Base-by-base conservation (phyloP, 23 tunicate species). In the Halocynthia roretzi region DNA sequence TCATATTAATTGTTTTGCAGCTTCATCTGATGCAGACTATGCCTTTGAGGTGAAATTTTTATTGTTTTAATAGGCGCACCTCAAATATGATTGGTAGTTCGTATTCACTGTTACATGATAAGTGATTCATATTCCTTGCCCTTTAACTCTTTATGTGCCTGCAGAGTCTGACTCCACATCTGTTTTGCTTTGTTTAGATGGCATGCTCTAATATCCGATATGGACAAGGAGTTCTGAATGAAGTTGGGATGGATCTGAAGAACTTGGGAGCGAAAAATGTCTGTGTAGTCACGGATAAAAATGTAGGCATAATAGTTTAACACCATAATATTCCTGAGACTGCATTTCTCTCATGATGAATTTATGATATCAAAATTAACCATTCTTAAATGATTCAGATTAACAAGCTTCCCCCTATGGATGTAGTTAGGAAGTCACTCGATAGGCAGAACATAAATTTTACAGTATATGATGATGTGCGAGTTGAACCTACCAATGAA, bases 181-280 rank as follows among this genome's bases (percentile, higher is more conserved):
- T 31, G 44, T 4, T 31, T 31, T 31, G 44, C 44, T 31, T 31
- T 31, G 44, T 83, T n/a, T 44, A 94, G 88, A 94, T 94, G 99
- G 95, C 95, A 31, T 84, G 89, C 69, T 94, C 99, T 5, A 94
- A 94, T 67, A 94, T 94, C 7, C 67, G 99, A 52, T 94, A 80
- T 77, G 99, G 99, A 10, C 81, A 10, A 49, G 99, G 99, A 14
- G 96, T 90, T 56, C 56, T 85, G 22, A 77, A 78, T 51, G 99
- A 94, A 72, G 88, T 94, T 44, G 99, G 99, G 62, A 76, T 80
- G 57, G 99, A 94, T 77, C 73, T 94, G 62, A 76, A 56, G 14
- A 94, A 94, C 60, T 71, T 88, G 87, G 94, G 90, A 77, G 84
- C 95, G 6, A 72, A 77, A 1, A 94, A 94, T 10, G 91, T 94